A percentile compares a stretch with the other conserved stretches of the same genome.
These are phyloP conservation scores for Patiria pectinifera DNA, from an alignment of 53 echinoderm and acorn worm species.

Conservation along the genomic window DNA sequence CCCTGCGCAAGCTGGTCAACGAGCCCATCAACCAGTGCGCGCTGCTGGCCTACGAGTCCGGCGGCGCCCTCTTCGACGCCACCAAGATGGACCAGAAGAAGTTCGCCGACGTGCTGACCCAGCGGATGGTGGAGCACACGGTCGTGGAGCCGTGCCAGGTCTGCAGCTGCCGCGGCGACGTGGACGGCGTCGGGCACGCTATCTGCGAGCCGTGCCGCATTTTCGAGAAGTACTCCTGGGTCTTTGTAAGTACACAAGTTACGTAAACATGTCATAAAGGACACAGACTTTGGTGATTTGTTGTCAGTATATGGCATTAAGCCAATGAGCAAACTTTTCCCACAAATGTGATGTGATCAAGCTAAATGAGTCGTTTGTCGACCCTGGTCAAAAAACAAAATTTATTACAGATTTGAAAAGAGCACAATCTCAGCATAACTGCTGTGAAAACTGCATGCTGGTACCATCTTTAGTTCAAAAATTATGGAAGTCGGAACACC, in stretches of 20 bases:
- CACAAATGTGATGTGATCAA: too few species aligned
- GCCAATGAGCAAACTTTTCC: too few species aligned
- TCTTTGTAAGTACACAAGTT: conserved; percentile 28
- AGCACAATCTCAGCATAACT: too few species aligned
- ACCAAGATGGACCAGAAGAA: conserved; percentile 70
- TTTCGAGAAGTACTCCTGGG: background rate
- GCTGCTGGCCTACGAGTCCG: conserved; percentile 78
- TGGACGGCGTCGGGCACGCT: conserved; percentile 49
- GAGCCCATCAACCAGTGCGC: conserved; percentile 76
- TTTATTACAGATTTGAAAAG: too few species aligned
- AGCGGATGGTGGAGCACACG: conserved; percentile 74
- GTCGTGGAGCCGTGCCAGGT: conserved; percentile 52
- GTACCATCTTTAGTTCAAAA: too few species aligned
- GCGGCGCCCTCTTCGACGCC: conserved; percentile 81
- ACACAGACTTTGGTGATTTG: too few species aligned
- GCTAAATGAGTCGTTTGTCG: too few species aligned
- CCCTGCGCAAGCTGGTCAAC: conserved; percentile 66
- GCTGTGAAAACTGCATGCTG: too few species aligned
- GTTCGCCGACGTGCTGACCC: conserved; percentile 80
- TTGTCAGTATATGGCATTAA: too few species aligned
- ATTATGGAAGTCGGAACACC: too few species aligned
- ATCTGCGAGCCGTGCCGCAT: conserved; percentile 58
- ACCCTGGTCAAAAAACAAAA: too few species aligned
- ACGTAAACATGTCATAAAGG: too few species aligned
- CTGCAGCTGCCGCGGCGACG: conserved; percentile 61